Evolutionary conservation across 2,113 vertebrate genomes (phyloP).

Genomic region (Pseudorectes ferrugineus): DNA sequence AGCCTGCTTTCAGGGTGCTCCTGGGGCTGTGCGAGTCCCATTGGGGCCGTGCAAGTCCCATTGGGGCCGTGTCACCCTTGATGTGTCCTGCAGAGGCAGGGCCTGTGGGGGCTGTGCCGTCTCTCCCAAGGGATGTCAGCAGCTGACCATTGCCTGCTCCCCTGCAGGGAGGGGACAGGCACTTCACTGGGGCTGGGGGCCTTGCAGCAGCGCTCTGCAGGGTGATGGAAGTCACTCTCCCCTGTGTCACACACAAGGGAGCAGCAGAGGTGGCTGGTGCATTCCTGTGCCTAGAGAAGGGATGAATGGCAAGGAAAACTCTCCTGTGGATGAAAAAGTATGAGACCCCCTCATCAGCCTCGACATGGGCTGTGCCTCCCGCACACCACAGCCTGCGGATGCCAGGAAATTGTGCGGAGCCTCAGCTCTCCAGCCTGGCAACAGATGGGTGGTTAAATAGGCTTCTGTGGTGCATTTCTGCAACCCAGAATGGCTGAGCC

Average conservation of each 20-base stretch:
- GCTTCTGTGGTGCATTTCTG: background rate
- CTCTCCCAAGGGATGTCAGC: background rate
- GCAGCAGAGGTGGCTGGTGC: background rate
- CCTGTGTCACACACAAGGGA: background rate
- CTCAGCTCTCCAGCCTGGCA: background rate
- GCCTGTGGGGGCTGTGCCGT: background rate
- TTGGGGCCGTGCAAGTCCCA: accelerated
- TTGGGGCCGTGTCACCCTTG: accelerated
- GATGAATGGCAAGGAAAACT: background rate
- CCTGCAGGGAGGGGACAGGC: background rate
- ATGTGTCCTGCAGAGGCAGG: background rate
- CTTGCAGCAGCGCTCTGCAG: background rate
- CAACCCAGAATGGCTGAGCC: background rate
- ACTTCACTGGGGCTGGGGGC: background rate
- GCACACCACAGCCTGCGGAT: accelerated
- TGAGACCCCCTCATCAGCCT: background rate
- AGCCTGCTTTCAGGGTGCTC: background rate
- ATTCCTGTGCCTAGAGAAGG: background rate
- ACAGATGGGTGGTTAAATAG: background rate
- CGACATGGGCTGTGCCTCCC: accelerated
- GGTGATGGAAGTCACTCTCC: background rate
- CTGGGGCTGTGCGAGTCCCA: background rate
- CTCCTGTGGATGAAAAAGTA: background rate
- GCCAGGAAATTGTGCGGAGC: background rate
- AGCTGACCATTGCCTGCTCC: background rate